phyloP scores from a whole-genome alignment of 2,888 invertebrate species.

The Cryptocephalus primarius region DNA sequence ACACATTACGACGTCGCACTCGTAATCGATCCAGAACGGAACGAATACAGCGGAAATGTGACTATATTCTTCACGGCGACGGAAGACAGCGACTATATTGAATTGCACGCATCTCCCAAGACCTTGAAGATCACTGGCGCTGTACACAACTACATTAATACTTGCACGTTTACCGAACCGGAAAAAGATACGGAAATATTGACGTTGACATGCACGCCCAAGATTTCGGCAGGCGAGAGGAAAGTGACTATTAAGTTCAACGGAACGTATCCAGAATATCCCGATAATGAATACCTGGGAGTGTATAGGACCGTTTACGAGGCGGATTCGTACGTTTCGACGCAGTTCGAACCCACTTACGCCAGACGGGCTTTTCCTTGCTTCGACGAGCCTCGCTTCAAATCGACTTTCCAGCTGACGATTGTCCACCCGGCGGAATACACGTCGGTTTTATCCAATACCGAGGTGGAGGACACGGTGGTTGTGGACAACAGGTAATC shows the following conservation, averaged over 20 bases:
- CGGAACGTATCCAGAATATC: conserved; percentile 21
- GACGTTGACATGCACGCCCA: conserved; percentile 1
- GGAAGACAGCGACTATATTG: neutral
- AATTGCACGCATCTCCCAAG: conserved; percentile 5
- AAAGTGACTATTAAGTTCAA: no score
- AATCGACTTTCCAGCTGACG: conserved; percentile 47
- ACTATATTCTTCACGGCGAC: conserved; percentile 4
- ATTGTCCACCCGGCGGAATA: conserved; percentile 35
- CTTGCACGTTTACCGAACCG: neutral
- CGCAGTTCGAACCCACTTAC: conserved; percentile 56
- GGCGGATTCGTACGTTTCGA: conserved; percentile 47
- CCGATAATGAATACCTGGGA: conserved; percentile 40
- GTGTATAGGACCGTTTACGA: conserved; percentile 9
- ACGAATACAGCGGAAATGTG: conserved; percentile 7
- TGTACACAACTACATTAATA: neutral
- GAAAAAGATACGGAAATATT: conserved; percentile 3
- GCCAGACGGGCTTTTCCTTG: conserved; percentile 65
- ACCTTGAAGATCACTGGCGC: neutral
- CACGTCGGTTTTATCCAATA: conserved; percentile 13
- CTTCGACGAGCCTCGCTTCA: conserved; percentile 60
- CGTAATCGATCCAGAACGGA: conserved; percentile 5
- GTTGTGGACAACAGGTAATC: conserved; percentile 1
- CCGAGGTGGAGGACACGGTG: neutral
- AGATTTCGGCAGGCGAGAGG: no score
- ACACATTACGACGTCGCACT: conserved; percentile 38